Percentiles rank a stretch among this genome's conserved stretches.
Conservation (phyloP, 2,113 vertebrate species). For the Thermophis baileyi region DNA sequence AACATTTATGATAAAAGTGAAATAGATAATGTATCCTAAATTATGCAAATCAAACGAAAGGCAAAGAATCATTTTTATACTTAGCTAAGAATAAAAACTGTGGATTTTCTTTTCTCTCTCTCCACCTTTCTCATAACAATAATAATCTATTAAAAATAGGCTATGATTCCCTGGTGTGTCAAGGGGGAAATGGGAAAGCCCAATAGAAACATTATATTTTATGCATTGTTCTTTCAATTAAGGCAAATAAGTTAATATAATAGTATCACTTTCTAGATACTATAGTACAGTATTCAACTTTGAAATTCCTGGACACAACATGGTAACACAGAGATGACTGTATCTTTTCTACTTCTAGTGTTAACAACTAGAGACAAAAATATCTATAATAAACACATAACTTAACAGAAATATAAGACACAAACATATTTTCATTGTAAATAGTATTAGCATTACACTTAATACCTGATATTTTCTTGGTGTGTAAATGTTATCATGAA, state of each 20-base stretch:
- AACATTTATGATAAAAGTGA: background rate
- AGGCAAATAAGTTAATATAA: background rate
- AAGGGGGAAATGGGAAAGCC: background rate
- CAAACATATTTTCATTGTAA: conserved; percentile 22
- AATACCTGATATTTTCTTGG: conserved; percentile 99
- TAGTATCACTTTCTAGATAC: background rate
- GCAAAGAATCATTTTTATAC: background rate
- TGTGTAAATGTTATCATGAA: conserved; percentile 99
- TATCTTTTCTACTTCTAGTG: background rate
- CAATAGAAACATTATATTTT: background rate
- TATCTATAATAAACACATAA: background rate
- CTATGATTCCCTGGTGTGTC: background rate
- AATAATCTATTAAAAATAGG: background rate
- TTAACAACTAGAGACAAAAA: background rate
- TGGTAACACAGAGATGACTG: background rate
- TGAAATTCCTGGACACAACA: background rate
- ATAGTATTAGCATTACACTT: conserved; percentile 40
- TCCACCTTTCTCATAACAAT: background rate
- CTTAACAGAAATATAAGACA: background rate
- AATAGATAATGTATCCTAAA: background rate
- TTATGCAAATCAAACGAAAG: background rate
- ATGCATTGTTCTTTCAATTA: background rate
- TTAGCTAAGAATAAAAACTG: background rate
- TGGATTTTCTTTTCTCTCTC: background rate
- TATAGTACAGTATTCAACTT: background rate